phyloP scores from a whole-genome alignment of 2,113 vertebrate genomes.

The Empidonax traillii region DNA sequence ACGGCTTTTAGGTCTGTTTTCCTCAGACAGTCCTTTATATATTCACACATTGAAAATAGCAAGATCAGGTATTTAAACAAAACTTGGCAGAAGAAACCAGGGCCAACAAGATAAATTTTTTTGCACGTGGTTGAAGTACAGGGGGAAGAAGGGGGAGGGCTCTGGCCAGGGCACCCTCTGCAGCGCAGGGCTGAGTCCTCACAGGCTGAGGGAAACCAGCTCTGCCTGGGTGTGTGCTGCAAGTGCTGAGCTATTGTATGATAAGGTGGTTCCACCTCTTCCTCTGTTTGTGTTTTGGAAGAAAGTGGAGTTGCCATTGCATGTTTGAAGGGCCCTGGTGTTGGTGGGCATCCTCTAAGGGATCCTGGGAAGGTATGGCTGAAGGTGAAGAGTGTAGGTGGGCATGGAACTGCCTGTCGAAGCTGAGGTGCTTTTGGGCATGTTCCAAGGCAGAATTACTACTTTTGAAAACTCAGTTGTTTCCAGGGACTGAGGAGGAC shows the following conservation, averaged over 20 bases:
- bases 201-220: background rate
- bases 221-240: conserved; percentile 44
- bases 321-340: background rate
- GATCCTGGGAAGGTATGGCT: background rate
- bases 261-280: conserved; percentile 57
- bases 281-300: conserved; percentile 55
- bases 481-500: conserved; percentile 50
- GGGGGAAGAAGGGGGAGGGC: background rate
- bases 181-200: background rate
- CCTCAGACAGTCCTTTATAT: background rate
- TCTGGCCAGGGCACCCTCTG: background rate
- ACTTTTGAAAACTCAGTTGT: conserved; percentile 11
- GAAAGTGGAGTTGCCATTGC: background rate
- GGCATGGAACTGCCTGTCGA: background rate
- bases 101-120: background rate
- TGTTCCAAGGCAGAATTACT: background rate
- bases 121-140: background rate
- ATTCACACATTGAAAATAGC: background rate
- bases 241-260: background rate
- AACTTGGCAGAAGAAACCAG: background rate
- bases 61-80: background rate
- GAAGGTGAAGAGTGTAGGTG: background rate
- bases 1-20: background rate
- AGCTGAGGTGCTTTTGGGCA: background rate
- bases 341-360: background rate